Percentiles rank a stretch among this genome's conserved stretches.
Conservation (phyloP, 2,113 vertebrate species). For the Oostethus manadensis region DNA sequence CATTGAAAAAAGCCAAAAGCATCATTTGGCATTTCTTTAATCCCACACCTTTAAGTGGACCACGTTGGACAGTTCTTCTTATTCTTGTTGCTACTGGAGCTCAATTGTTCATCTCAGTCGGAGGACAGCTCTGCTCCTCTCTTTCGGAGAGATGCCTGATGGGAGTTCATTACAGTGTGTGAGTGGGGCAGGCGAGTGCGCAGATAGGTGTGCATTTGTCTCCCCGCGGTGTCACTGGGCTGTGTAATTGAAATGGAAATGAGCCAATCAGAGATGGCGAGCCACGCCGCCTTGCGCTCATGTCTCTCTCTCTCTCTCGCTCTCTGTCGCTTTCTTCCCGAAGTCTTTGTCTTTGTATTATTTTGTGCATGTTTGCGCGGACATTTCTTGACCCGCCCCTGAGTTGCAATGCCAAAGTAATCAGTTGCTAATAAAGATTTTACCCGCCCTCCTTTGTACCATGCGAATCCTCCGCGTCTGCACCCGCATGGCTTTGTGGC, state of each 20-base stretch:
- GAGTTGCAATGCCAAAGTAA: slow-evolving; percentile 76
- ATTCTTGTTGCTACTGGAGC: slow-evolving; percentile 19
- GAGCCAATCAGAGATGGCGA: slow-evolving; percentile 76
- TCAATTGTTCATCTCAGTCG: slow-evolving; percentile 38
- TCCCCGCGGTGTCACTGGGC: slow-evolving; percentile 75
- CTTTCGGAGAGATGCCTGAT: slow-evolving; percentile 67
- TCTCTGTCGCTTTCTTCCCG: no score
- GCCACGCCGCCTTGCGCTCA: slow-evolving; percentile 66
- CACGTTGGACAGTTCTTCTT: slow-evolving; percentile 18
- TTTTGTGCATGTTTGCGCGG: slow-evolving; percentile 37
- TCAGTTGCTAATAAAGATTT: slow-evolving; percentile 79
- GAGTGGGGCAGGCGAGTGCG: not conserved
- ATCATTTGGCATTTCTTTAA: not conserved
- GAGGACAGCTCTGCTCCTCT: slow-evolving; percentile 25
- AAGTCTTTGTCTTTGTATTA: slow-evolving; percentile 10
- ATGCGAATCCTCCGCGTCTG: not conserved
- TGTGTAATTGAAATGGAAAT: slow-evolving; percentile 90
- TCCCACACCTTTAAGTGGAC: slow-evolving; percentile 6
- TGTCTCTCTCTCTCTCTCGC: not conserved
- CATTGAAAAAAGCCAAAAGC: no score
- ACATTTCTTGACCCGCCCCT: slow-evolving; percentile 56
- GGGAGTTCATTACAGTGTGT: slow-evolving; percentile 69
- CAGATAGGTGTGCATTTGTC: slow-evolving; percentile 28
- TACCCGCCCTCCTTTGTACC: slow-evolving; percentile 1
- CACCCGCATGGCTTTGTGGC: slow-evolving; percentile 51